These are phyloP conservation scores for Punctoribates punctum DNA, from an alignment of 2,888 invertebrate genomes.

Conservation along the genomic window DNA sequence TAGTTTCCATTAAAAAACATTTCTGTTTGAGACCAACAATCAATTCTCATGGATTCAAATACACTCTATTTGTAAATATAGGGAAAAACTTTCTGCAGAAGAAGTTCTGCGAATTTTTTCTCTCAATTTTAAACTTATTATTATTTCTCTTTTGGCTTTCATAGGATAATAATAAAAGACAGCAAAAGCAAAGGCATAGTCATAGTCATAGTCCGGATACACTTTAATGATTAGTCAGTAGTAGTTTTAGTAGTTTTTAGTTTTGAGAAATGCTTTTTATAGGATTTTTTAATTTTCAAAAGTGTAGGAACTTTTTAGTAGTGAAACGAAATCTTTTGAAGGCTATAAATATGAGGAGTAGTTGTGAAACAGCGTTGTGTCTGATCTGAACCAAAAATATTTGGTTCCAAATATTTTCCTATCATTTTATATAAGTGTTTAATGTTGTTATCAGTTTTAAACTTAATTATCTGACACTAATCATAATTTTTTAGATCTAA, in stretches of 20 bases:
- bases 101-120: slow-evolving; percentile 4
- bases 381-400: not conserved
- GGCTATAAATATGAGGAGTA: slow-evolving; percentile 33
- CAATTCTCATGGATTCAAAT: slow-evolving; percentile 15
- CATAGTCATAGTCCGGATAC: slow-evolving; percentile 16
- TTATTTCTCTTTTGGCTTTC: slow-evolving; percentile 25
- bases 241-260: slow-evolving; percentile 3
- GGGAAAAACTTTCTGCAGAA: slow-evolving; percentile 7
- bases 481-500: not conserved
- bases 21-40: slow-evolving; percentile 16
- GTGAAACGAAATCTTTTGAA: not conserved
- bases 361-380: not conserved
- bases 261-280: slow-evolving; percentile 17
- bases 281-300: slow-evolving; percentile 30
- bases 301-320: slow-evolving; percentile 18
- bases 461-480: not conserved
- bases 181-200: not conserved
- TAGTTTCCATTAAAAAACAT: slow-evolving; percentile 5
- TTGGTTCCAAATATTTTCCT: not conserved
- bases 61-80: not conserved
- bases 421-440: not conserved
- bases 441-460: not conserved
- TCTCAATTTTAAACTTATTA: slow-evolving; percentile 9
- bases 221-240: slow-evolving; percentile 33
- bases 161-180: slow-evolving; percentile 33